phyloP scores from a whole-genome alignment of 2,113 vertebrate genomes.

The Promerops cafer region DNA sequence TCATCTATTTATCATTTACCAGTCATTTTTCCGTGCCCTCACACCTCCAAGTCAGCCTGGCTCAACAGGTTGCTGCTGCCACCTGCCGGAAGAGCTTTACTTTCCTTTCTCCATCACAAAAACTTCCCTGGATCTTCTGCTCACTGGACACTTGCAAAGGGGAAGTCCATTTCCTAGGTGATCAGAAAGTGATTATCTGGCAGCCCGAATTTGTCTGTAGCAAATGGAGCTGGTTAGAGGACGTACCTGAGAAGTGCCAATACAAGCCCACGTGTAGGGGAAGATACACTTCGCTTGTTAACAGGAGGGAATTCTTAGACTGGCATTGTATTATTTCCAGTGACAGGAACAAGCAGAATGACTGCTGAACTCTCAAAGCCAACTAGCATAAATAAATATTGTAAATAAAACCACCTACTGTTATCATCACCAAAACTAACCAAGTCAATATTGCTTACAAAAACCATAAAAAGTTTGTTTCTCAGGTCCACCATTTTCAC shows the following conservation, averaged over 20 bases:
- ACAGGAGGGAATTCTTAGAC: background rate
- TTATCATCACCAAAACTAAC: background rate
- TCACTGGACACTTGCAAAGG: background rate
- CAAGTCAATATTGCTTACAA: background rate
- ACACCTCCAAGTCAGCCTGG: background rate
- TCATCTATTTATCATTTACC: background rate
- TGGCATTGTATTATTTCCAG: background rate
- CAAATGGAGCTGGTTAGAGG: background rate
- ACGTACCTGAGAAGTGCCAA: background rate
- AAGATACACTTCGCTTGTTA: background rate
- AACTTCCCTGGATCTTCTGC: background rate
- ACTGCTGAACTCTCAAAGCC: background rate
- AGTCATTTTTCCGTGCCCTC: background rate
- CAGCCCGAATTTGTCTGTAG: background rate
- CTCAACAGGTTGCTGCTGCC: background rate
- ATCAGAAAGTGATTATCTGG: background rate
- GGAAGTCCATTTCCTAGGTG: background rate
- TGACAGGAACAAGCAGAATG: background rate
- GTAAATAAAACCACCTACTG: background rate
- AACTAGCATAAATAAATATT: background rate
- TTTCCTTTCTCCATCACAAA: background rate
- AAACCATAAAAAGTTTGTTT: background rate
- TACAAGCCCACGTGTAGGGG: accelerated
- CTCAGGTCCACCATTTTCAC: background rate
- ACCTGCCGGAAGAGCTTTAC: background rate